Evolutionary conservation across 2,113 vertebrate genomes (phyloP), one percentile per base, ranked within the genome.

Genomic region (Sylvilagus bachmani): DNA sequence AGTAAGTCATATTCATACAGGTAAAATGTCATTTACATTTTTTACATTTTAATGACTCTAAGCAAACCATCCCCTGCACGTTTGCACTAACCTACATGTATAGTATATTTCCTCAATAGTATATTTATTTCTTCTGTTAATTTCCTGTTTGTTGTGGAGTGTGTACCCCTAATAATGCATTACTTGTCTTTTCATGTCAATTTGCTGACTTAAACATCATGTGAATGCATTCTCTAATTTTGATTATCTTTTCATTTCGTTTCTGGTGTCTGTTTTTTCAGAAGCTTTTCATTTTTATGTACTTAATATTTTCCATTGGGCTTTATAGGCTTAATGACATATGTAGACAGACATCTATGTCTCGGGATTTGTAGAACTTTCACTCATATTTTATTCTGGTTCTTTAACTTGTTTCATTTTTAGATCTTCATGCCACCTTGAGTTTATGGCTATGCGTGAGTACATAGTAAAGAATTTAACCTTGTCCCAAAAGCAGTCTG

Each of bases 1-100:
- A 66, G 69, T 61, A 74, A 77, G 31, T 4, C 61, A 62, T 83
- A 74, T 90, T 84, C 33, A 14, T 79, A 66, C 21, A 77, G 16
- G 27, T 58, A 94, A 83, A 87, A 75, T 74, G 4, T 53, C 33
- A 84, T 87, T 66, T 92, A 36, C 90, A 94, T 74, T 17, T 21
- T 73, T 96, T 94, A 90, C 27, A 61, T 71, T 73, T 90, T 80
- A 85, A 58, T 90, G 71, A 53, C 13, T 90, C 25, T 73, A 49
- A 79, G 25, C 64, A 86, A 77, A 83, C 6, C 9, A 36, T 67
- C 13, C 10, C 8, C 61, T 5, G 16, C 51, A 86, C 79, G 55
- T n/a, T 83, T 90, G 3, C 70, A 53, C n/a, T 83, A 74, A 86
- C 36, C 44, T 73, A 51, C 6, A 86, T 36, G 10, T 22, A 87